A percentile compares a stretch with the other conserved stretches of the same genome.
Evolutionary conservation across 2,888 invertebrate genomes (phyloP).

Genomic region (Blastobasis adustella): DNA sequence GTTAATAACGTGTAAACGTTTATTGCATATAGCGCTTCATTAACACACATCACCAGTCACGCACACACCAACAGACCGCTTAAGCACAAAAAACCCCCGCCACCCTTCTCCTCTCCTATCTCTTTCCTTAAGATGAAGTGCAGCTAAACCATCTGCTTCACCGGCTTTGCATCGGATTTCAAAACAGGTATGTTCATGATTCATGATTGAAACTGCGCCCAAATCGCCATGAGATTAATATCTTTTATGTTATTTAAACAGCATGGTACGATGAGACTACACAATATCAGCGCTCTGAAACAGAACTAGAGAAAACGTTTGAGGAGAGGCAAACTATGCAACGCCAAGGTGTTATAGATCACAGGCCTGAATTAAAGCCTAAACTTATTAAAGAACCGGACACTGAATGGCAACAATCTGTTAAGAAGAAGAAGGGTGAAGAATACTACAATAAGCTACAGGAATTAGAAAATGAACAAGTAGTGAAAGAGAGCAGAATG

Average conservation of each 20-base stretch:
- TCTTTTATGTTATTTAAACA: slow-evolving; percentile 20
- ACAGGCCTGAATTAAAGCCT: slow-evolving; percentile 77
- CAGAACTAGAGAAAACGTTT: slow-evolving; percentile 90
- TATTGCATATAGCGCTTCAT: slow-evolving; percentile 22
- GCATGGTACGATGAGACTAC: slow-evolving; percentile 96
- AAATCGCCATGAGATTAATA: not conserved
- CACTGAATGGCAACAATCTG: slow-evolving; percentile 90
- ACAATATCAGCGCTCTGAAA: slow-evolving; percentile 88
- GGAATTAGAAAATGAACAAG: slow-evolving; percentile 88
- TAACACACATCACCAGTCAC: slow-evolving; percentile 48
- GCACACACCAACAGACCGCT: slow-evolving; percentile 59
- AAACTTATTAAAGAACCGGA: slow-evolving; percentile 83
- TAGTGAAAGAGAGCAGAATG: slow-evolving; percentile 85
- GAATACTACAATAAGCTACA: slow-evolving; percentile 89
- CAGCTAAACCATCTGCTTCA: slow-evolving; percentile 65
- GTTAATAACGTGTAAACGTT: not conserved
- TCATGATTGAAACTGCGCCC: slow-evolving; percentile 3
- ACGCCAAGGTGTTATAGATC: slow-evolving; percentile 78
- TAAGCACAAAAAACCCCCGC: slow-evolving; percentile 45
- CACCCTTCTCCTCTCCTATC: slow-evolving; percentile 28
- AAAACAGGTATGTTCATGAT: slow-evolving; percentile 52
- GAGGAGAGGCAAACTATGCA: slow-evolving; percentile 86
- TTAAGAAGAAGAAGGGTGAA: slow-evolving; percentile 87
- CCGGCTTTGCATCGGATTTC: slow-evolving; percentile 61
- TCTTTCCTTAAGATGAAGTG: slow-evolving; percentile 43